phyloP scores from a whole-genome alignment of 2,797 vertebrate genomes.

The Tolypeutes matacus region DNA sequence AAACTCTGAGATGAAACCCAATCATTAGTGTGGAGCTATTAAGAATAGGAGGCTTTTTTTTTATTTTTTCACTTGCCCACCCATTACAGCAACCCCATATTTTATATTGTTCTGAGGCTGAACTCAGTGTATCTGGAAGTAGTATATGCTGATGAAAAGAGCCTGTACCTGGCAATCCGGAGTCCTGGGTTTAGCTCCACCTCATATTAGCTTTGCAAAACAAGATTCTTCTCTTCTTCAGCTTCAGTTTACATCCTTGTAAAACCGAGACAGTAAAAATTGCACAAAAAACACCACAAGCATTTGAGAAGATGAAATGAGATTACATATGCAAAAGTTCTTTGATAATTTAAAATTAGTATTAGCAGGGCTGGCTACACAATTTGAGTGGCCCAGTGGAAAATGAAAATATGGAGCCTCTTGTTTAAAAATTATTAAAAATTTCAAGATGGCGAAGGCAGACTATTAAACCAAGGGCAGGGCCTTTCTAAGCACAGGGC shows the following conservation, averaged over 20 bases:
- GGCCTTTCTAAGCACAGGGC: background rate
- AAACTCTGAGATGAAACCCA: background rate
- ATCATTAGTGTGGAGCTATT: background rate
- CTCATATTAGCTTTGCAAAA: constrained; percentile 8
- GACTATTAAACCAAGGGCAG: background rate
- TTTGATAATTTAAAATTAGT: constrained; percentile 13
- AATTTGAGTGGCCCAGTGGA: background rate
- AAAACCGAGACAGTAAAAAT: background rate
- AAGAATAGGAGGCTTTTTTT: background rate
- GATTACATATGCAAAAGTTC: background rate
- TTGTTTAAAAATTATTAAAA: constrained; percentile 11
- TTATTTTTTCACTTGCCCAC: background rate
- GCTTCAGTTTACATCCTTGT: background rate
- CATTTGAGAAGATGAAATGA: background rate
- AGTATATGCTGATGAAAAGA: background rate
- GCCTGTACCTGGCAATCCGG: background rate
- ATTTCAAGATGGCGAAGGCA: background rate
- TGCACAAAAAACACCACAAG: background rate
- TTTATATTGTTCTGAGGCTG: background rate
- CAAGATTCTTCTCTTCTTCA: background rate
- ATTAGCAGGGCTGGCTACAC: background rate
- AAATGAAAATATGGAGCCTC: background rate
- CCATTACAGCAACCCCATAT: background rate
- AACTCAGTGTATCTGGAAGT: background rate
- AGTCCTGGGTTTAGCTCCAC: background rate